Conservation (phyloP, 2,888 invertebrate species). For the Glyphotaelius pellucidus region DNA sequence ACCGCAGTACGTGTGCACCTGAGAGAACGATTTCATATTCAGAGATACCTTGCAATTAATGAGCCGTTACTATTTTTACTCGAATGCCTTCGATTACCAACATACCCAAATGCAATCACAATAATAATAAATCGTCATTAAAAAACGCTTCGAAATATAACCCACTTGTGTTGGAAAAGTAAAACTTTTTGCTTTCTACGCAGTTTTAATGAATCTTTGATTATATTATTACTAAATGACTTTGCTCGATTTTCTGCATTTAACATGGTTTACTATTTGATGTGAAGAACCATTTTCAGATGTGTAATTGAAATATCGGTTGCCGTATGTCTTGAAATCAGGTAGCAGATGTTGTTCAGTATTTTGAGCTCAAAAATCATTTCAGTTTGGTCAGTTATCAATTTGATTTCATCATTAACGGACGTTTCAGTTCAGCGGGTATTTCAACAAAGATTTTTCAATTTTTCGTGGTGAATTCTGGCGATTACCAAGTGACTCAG, state of each 20-base stretch:
- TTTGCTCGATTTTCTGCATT: conserved; percentile 7
- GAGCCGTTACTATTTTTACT: neutral
- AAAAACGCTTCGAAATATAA: neutral
- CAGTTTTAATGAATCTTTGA: neutral
- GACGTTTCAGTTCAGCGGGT: neutral
- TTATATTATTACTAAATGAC: neutral
- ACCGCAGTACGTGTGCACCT: neutral
- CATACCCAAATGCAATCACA: neutral
- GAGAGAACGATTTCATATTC: neutral
- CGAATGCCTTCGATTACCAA: neutral
- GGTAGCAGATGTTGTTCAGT: neutral
- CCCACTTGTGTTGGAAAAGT: neutral
- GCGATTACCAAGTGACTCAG: neutral
- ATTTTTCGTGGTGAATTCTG: neutral
- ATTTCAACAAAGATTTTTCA: neutral
- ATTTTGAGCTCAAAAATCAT: neutral
- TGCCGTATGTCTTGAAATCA: conserved; percentile 1
- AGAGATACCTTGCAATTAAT: conserved; percentile 4
- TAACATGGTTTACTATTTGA: conserved; percentile 14
- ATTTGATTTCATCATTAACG: neutral
- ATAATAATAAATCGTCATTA: neutral
- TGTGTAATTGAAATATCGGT: neutral
- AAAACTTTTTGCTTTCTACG: conserved; percentile 32
- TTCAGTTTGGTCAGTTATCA: neutral
- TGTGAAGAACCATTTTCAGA: neutral